Percentiles rank a stretch among this genome's conserved stretches.
phyloP scores from a whole-genome alignment of 2,113 vertebrate genomes.

The Aphyosemion australe region DNA sequence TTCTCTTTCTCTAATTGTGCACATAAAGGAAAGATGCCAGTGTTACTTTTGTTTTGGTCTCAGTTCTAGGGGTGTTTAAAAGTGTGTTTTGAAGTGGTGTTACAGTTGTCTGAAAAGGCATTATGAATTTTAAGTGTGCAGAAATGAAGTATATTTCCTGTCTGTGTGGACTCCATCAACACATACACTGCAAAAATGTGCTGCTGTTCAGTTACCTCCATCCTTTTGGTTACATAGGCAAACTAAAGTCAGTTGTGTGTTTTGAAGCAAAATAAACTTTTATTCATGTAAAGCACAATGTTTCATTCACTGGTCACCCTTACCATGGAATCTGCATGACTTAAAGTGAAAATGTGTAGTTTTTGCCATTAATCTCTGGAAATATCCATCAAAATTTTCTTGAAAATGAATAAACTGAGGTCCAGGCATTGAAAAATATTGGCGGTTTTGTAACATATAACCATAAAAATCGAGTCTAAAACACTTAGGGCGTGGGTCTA shows the following conservation, averaged over 20 bases:
- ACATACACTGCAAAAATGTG: not conserved
- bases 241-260: too few species aligned
- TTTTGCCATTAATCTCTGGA: too few species aligned
- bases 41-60: conserved; percentile 54
- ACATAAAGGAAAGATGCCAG: conserved; percentile 70
- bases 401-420: too few species aligned
- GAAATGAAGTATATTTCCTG: conserved; percentile 39
- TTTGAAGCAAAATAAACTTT: too few species aligned
- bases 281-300: not conserved
- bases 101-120: conserved; percentile 62
- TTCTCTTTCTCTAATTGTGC: conserved; percentile 63
- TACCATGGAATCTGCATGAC: not conserved
- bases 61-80: conserved; percentile 47
- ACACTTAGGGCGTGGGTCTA: too few species aligned
- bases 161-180: conserved; percentile 33
- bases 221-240: too few species aligned
- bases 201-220: not conserved
- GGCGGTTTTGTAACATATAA: too few species aligned
- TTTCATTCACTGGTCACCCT: not conserved
- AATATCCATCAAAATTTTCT: too few species aligned
- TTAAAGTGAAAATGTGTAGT: too few species aligned
- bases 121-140: conserved; percentile 49
- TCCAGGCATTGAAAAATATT: too few species aligned
- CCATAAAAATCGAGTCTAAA: too few species aligned
- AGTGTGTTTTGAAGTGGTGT: conserved; percentile 66